phyloP scores from a whole-genome alignment of 2,888 invertebrate species.

The Dynastes grantii region DNA sequence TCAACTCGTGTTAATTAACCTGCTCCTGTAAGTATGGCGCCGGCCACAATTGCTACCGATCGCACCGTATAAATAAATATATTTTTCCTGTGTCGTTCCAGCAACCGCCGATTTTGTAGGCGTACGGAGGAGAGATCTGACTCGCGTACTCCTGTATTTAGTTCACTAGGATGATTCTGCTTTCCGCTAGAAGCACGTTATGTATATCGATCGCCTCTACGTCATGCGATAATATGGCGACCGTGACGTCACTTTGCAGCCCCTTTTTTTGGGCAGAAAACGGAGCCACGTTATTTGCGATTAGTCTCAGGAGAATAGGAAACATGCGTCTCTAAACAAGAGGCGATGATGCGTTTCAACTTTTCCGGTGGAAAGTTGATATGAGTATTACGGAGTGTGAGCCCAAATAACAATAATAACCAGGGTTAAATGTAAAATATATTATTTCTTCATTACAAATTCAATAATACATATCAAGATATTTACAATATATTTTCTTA shows the following conservation, averaged over 20 bases:
- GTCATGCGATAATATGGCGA: slow-evolving; percentile 72
- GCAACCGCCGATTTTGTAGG: background rate
- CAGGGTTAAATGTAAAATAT: too few species aligned
- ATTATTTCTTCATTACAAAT: too few species aligned
- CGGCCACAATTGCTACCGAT: background rate
- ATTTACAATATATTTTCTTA: too few species aligned
- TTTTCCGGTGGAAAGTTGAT: too few species aligned
- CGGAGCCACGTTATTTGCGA: slow-evolving; percentile 40
- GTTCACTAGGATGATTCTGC: slow-evolving; percentile 37
- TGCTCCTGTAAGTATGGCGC: background rate
- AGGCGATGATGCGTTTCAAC: too few species aligned
- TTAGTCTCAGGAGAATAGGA: slow-evolving; percentile 21
- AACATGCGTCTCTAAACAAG: background rate
- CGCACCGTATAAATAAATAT: slow-evolving; percentile 11
- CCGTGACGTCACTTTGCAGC: slow-evolving; percentile 69
- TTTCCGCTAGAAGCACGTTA: slow-evolving; percentile 59
- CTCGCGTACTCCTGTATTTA: slow-evolving; percentile 25
- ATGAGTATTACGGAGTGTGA: too few species aligned
- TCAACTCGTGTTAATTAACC: background rate
- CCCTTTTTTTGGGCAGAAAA: too few species aligned
- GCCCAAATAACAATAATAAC: too few species aligned
- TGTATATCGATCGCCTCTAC: slow-evolving; percentile 67
- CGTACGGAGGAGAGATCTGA: background rate
- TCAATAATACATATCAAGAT: too few species aligned
- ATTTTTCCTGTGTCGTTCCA: background rate